These are phyloP conservation scores for Onychomys leucogaster DNA, from an alignment of 2,797 vertebrate species.

Conservation along the genomic window DNA sequence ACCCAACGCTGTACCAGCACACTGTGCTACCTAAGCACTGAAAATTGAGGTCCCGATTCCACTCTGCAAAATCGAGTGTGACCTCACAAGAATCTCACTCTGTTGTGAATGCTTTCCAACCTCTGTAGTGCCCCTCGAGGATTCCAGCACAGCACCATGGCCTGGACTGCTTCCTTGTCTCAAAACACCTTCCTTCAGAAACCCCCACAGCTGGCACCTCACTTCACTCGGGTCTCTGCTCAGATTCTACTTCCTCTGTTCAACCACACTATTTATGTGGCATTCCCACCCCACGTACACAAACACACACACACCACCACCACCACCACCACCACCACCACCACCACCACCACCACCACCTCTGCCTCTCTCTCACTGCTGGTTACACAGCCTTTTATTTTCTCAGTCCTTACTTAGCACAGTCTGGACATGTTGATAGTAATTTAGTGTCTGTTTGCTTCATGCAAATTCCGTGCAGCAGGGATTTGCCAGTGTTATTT, in stretches of 20 bases:
- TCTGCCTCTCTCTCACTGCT: neutral
- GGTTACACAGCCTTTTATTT: neutral
- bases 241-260: neutral
- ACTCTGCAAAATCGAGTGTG: neutral
- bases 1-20: neutral
- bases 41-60: neutral
- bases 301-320: neutral
- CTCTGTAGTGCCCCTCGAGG: neutral
- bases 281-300: neutral
- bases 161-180: too few species aligned
- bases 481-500: neutral
- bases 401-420: neutral
- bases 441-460: constrained; percentile 38
- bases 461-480: constrained; percentile 31
- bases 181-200: neutral
- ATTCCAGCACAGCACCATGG: accelerated
- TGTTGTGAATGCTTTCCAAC: neutral
- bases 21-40: neutral
- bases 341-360: neutral
- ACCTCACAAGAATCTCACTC: neutral
- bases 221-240: neutral
- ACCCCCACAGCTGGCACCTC: neutral
- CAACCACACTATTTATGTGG: neutral
- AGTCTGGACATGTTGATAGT: constrained; percentile 37
- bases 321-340: too few species aligned